These are phyloP conservation scores for Bubo bubo DNA, from an alignment of 2,113 vertebrate species.

Conservation along the genomic window DNA sequence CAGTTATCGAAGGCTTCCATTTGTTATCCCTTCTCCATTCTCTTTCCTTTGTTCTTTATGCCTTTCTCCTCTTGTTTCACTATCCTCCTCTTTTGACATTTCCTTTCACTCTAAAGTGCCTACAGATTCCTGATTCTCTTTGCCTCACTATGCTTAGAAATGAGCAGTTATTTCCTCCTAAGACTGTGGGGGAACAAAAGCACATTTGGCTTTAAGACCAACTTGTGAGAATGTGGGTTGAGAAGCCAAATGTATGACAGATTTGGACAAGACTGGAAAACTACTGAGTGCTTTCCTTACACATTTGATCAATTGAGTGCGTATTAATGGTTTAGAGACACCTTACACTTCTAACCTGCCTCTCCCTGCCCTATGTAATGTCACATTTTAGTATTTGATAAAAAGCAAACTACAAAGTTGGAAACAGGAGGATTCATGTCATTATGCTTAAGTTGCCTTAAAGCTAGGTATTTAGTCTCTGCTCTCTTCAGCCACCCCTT, in stretches of 20 bases:
- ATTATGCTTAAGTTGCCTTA: neutral
- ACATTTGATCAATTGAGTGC: neutral
- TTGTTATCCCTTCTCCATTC: neutral
- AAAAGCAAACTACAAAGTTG: neutral
- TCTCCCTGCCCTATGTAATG: neutral
- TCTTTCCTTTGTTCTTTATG: neutral
- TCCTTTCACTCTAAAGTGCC: neutral
- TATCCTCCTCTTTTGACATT: neutral
- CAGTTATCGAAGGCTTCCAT: neutral
- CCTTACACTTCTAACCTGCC: neutral
- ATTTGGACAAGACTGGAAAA: neutral
- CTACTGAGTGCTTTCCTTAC: neutral
- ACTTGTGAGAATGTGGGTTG: neutral
- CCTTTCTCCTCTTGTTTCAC: neutral
- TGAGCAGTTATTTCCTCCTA: neutral
- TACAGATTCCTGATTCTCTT: neutral
- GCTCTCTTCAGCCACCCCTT: neutral
- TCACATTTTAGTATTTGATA: neutral
- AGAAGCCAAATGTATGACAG: neutral
- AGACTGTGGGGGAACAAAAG: too few relatives aligned
- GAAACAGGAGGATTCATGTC: neutral
- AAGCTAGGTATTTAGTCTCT: neutral
- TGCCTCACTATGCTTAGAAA: neutral
- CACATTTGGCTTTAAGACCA: neutral
- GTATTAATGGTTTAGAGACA: neutral